Percentiles rank a stretch among this genome's conserved stretches.
Evolutionary conservation across 2,888 invertebrate species (phyloP).

Genomic region (Drosophila melanosoma): DNA sequence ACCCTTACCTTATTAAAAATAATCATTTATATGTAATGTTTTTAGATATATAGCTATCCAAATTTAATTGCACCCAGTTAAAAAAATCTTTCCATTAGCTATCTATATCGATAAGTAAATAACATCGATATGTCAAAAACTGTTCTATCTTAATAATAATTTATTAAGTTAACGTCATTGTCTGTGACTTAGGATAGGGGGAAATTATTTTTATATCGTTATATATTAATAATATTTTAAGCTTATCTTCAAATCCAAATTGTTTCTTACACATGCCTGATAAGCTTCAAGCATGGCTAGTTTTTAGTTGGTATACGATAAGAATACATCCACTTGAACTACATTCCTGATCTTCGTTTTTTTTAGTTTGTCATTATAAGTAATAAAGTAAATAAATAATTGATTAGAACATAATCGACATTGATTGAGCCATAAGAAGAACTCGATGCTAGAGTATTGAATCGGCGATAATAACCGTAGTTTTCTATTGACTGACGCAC

Average conservation of each 20-base stretch:
- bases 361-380: not conserved
- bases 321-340: not conserved
- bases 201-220: not conserved
- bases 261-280: not conserved
- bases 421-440: not conserved
- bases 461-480: not conserved
- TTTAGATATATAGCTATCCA: not conserved
- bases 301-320: not conserved
- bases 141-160: constrained; percentile 26
- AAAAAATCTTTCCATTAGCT: not conserved
- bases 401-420: not conserved
- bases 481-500: constrained; percentile 32
- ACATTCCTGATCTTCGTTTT: too few relatives aligned
- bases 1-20: constrained; percentile 1
- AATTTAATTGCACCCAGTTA: not conserved
- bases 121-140: constrained; percentile 1
- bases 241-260: not conserved
- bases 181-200: not conserved
- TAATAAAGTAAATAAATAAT: not conserved
- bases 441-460: constrained; percentile 22
- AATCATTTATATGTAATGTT: not conserved
- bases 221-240: not conserved
- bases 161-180: constrained; percentile 7
- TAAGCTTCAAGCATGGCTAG: not conserved
- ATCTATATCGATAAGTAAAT: not conserved